These are phyloP conservation scores for Tinea pellionella DNA, from an alignment of 2,888 invertebrate species.

Conservation along the genomic window DNA sequence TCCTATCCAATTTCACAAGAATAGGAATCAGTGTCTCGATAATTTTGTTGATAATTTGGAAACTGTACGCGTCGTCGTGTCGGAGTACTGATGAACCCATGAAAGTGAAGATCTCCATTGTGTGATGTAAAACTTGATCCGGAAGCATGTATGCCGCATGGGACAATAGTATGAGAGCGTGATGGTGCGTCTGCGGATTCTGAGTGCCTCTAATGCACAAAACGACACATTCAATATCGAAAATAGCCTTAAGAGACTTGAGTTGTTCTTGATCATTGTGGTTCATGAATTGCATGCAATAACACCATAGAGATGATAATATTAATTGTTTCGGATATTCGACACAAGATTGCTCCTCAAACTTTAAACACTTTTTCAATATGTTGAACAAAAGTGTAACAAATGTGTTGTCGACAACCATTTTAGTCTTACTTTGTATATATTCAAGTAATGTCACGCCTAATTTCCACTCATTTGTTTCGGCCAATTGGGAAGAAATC, in stretches of 20 bases:
- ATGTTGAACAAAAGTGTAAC: conserved; percentile 83
- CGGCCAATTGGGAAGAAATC: conserved; percentile 72
- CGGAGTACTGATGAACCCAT: conserved; percentile 94
- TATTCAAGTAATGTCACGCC: conserved; percentile 85
- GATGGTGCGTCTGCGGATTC: conserved; percentile 96
- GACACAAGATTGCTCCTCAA: conserved; percentile 83
- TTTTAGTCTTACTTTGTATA: conserved; percentile 86
- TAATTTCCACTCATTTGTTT: conserved; percentile 79
- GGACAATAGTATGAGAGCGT: conserved; percentile 86
- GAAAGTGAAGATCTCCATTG: conserved; percentile 97
- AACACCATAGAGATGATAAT: conserved; percentile 80
- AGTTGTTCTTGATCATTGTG: conserved; percentile 47
- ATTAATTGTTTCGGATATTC: conserved; percentile 92
- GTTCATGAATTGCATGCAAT: conserved; percentile 70
- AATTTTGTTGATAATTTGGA: conserved; percentile 91
- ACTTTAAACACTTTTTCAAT: conserved; percentile 80
- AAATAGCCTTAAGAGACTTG: conserved; percentile 56
- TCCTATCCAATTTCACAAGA: conserved; percentile 68
- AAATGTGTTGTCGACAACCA: conserved; percentile 73
- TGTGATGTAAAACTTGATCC: conserved; percentile 88
- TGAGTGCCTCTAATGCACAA: conserved; percentile 90
- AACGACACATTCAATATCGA: conserved; percentile 83
- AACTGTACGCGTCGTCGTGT: conserved; percentile 95
- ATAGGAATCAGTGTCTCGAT: conserved; percentile 92
- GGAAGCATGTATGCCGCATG: conserved; percentile 83